Conservation (phyloP, 2,113 vertebrate genomes). For the Colistium nudipinnis region DNA sequence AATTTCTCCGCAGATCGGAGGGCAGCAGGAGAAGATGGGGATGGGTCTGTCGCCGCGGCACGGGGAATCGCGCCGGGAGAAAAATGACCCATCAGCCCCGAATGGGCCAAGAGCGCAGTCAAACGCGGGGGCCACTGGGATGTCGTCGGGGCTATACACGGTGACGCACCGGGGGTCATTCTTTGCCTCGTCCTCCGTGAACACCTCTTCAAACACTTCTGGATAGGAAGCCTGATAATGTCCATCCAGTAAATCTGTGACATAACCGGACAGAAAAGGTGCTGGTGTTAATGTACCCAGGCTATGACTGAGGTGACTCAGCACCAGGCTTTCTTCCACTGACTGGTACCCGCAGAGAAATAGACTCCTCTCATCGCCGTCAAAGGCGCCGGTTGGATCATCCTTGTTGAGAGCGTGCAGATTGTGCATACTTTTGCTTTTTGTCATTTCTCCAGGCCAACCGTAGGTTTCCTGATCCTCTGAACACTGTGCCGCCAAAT, state of each 20-base stretch:
- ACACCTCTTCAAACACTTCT: slow-evolving; percentile 61
- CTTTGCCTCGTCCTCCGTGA: slow-evolving; percentile 32
- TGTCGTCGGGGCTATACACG: slow-evolving; percentile 23
- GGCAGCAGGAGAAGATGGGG: slow-evolving; percentile 78
- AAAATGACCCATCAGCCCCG: slow-evolving; percentile 45
- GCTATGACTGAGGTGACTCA: slow-evolving; percentile 23
- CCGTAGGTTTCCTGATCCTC: slow-evolving; percentile 25
- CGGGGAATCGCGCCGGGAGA: slow-evolving; percentile 25
- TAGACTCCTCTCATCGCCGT: slow-evolving; percentile 10
- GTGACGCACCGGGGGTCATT: slow-evolving; percentile 16
- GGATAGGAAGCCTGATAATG: slow-evolving; percentile 44
- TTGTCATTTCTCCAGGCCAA: slow-evolving; percentile 43
- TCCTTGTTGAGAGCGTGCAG: slow-evolving; percentile 48
- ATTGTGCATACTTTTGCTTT: slow-evolving; percentile 67
- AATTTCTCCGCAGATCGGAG: slow-evolving; percentile 65
- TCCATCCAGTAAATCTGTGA: slow-evolving; percentile 39
- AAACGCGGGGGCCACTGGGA: slow-evolving; percentile 82
- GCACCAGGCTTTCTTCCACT: slow-evolving; percentile 4
- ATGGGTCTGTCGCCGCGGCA: slow-evolving; percentile 50
- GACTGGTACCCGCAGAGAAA: slow-evolving; percentile 20
- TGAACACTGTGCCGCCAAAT: slow-evolving; percentile 24
- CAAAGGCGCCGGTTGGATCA: slow-evolving; percentile 5
- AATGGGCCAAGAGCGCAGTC: slow-evolving; percentile 82
- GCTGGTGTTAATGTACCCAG: slow-evolving; percentile 13
- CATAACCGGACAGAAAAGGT: slow-evolving; percentile 39